Evolutionary conservation across 2,797 vertebrate species (phyloP), one percentile per base, ranked within the genome.

Genomic region (Myripristis jacobus): DNA sequence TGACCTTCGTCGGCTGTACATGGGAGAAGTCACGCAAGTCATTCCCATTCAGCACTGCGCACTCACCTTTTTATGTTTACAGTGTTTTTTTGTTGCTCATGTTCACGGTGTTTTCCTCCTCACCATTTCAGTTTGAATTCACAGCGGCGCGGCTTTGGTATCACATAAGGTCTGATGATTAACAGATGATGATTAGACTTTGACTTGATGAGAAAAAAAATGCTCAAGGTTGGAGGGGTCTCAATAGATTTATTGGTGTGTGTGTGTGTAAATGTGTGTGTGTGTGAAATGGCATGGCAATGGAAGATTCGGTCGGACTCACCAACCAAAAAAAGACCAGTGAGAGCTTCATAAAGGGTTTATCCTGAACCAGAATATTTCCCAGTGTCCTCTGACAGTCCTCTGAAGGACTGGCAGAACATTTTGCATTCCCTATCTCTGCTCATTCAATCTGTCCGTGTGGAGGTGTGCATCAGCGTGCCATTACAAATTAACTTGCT

Each of bases 291-390:
- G n/a, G 0, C 41, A 31, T 38, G 22, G 46, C 15, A 36, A 55
- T 60, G n/a, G n/a, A 48, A 48, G 7, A 61, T 71, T 41, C n/a
- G 27, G 46, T 66, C 22, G 59, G n/a, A 36, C 38, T 15, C 54
- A 48, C 61, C 29, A 25, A 15, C 13, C 55, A 12, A 1, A 62
- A n/a, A 54, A 12, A 10, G 58, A 36, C 27, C 31, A 44, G 43
- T 24, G 46, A 63, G 64, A 66, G 51, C 12, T 58, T 21, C 5
- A 69, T 65, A 31, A 71, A 55, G 60, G 66, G 21, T 67, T 68
- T 64, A 36, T 46, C 44, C 21, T 58, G 12, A 66, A 36, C 59
- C 31, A 51, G 44, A 46, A n/a, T 41, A 36, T 70, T 71, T 15
- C 19, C 13, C 8, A 2, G n/a, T 38, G 24, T 65, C 19, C 65